A percentile compares a stretch with the other conserved stretches of the same genome.
Conservation (phyloP, 2,113 vertebrate genomes). For the Sardina pilchardus region DNA sequence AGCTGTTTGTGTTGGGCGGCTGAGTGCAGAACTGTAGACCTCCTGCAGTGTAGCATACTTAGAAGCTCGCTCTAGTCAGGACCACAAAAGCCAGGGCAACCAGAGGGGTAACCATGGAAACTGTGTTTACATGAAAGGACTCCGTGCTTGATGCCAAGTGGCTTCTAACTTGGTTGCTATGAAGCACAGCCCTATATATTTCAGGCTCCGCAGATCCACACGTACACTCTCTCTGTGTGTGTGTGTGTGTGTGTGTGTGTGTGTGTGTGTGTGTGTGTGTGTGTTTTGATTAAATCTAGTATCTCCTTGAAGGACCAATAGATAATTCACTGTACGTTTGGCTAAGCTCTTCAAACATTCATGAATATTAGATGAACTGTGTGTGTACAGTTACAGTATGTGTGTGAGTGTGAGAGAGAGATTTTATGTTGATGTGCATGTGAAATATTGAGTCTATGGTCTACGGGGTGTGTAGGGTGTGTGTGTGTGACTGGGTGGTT, state of each 20-base stretch:
- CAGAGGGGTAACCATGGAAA: conserved; percentile 61
- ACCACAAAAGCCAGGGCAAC: conserved; percentile 9
- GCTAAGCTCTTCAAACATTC: neutral
- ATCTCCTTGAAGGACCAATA: neutral
- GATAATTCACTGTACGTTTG: conserved; percentile 5
- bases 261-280: neutral
- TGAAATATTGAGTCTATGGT: neutral
- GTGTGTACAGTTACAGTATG: conserved; percentile 52
- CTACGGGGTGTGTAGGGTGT: neutral
- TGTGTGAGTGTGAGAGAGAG: conserved; percentile 17
- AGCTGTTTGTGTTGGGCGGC: neutral
- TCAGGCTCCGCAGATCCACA: neutral
- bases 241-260: neutral
- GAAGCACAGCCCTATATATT: conserved; percentile 17
- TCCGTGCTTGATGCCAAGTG: conserved; percentile 22
- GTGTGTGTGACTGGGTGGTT: no score
- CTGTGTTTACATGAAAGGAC: conserved; percentile 58
- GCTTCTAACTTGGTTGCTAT: conserved; percentile 36
- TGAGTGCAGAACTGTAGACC: neutral
- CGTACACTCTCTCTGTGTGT: neutral
- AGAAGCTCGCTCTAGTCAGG: conserved; percentile 3
- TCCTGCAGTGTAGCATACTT: neutral
- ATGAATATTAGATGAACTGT: neutral
- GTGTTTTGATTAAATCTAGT: neutral
- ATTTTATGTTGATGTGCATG: neutral